A percentile compares a stretch with the other conserved stretches of the same genome.
Conservation (phyloP, 2,797 vertebrate genomes). For the Gobionotothen gibberifrons region DNA sequence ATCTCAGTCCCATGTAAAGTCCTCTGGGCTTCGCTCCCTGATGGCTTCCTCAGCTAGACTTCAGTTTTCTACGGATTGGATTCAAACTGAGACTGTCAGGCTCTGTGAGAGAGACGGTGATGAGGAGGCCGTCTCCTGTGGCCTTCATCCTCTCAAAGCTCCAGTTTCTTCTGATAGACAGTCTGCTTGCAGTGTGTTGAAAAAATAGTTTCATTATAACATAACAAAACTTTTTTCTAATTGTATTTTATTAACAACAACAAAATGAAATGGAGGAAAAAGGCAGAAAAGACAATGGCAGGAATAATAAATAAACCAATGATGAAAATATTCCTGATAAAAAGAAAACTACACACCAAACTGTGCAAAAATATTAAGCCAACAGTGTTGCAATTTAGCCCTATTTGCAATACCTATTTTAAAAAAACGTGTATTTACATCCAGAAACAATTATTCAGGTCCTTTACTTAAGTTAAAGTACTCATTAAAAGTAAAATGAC, state of each 20-base stretch:
- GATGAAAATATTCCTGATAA: neutral
- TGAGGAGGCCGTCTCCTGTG: slow-evolving; percentile 42
- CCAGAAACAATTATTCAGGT: neutral
- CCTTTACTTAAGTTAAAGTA: neutral
- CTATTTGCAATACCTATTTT: no score
- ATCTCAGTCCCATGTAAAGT: slow-evolving; percentile 38
- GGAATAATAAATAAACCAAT: neutral
- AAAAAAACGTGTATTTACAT: no score
- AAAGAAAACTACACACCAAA: no score
- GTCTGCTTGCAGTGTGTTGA: neutral
- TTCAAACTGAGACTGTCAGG: slow-evolving; percentile 31
- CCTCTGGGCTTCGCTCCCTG: slow-evolving; percentile 33
- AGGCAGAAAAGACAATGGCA: neutral
- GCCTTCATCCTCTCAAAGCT: slow-evolving; percentile 38
- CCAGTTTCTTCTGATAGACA: slow-evolving; percentile 25
- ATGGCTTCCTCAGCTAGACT: slow-evolving; percentile 13
- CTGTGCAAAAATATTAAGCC: neutral
- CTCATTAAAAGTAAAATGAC: neutral
- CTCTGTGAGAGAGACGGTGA: slow-evolving; percentile 42
- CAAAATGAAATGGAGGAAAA: neutral
- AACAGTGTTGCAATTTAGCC: neutral
- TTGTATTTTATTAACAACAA: neutral
- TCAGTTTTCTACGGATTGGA: slow-evolving; percentile 28
- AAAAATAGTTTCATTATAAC: neutral
- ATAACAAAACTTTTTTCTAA: neutral